Conservation (phyloP, 2,113 vertebrate species). For the Smithornis capensis region DNA sequence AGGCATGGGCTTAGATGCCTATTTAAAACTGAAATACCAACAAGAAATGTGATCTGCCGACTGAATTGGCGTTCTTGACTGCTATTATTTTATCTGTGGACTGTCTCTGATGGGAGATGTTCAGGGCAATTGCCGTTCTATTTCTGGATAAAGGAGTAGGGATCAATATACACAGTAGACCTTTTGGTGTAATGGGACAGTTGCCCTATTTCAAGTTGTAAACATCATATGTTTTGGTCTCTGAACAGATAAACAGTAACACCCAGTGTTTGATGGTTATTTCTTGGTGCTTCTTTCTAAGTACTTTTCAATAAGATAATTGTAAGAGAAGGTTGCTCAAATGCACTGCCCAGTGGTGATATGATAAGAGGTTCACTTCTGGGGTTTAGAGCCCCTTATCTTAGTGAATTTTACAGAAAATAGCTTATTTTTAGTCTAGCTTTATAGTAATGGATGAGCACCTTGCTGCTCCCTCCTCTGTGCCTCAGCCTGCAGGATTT, state of each 20-base stretch:
- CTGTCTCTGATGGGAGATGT: slow-evolving; percentile 49
- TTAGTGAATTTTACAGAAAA: background rate
- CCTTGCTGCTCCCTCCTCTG: background rate
- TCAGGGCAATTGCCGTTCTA: slow-evolving; percentile 14
- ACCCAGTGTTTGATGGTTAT: background rate
- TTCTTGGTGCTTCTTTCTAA: background rate
- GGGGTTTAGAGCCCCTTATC: background rate
- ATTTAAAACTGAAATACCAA: slow-evolving; percentile 67
- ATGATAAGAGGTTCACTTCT: background rate
- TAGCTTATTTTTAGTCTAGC: background rate
- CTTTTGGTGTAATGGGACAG: background rate
- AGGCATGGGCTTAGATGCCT: slow-evolving; percentile 49
- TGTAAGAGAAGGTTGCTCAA: background rate
- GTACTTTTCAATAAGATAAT: background rate
- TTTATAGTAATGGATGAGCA: background rate
- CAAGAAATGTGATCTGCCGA: slow-evolving; percentile 61
- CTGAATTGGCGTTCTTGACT: slow-evolving; percentile 52
- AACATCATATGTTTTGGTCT: background rate
- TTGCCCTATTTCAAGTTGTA: background rate
- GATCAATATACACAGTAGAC: background rate
- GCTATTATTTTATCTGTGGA: slow-evolving; percentile 49
- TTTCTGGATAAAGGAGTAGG: slow-evolving; percentile 18
- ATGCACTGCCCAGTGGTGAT: background rate
- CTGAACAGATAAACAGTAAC: background rate
- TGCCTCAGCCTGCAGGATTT: background rate